phyloP scores from a whole-genome alignment of 2,888 invertebrate species.

The Himalopsyche anomala region DNA sequence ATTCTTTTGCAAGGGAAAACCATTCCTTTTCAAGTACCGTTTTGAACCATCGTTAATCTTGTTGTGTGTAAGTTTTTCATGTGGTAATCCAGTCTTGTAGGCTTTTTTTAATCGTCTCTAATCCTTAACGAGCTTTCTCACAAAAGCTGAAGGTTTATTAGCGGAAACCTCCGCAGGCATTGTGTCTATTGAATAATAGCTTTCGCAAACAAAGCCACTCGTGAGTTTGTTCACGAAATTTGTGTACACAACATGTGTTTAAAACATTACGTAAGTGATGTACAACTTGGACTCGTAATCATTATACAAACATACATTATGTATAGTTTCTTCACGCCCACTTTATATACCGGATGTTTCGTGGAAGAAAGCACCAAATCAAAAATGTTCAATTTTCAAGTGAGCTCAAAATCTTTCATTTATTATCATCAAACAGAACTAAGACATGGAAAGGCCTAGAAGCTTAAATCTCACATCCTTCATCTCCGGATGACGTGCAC shows the following conservation, averaged over 20 bases:
- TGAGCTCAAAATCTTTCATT: no score
- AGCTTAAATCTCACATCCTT: no score
- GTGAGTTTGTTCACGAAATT: not conserved
- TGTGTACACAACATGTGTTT: constrained; percentile 29
- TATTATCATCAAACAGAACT: no score
- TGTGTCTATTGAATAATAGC: constrained; percentile 30
- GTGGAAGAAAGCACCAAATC: no score
- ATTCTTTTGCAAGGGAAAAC: no score
- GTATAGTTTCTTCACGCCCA: no score
- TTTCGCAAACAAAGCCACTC: constrained; percentile 29
- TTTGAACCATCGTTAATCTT: constrained; percentile 11
- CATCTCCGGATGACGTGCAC: no score
- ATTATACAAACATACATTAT: no score
- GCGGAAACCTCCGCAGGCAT: constrained; percentile 12
- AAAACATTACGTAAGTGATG: not conserved
- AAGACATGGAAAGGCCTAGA: no score
- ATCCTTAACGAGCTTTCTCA: constrained; percentile 31
- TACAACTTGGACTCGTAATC: not conserved
- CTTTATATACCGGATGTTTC: no score
- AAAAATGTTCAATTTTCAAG: no score
- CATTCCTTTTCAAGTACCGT: not conserved
- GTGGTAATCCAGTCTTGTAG: constrained; percentile 6
- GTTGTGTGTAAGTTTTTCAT: constrained; percentile 20
- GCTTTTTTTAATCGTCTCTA: constrained; percentile 16
- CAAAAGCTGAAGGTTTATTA: constrained; percentile 34